Evolutionary conservation across 2,797 vertebrate species (phyloP).

Genomic region (Parauchenoglanis punctatus): DNA sequence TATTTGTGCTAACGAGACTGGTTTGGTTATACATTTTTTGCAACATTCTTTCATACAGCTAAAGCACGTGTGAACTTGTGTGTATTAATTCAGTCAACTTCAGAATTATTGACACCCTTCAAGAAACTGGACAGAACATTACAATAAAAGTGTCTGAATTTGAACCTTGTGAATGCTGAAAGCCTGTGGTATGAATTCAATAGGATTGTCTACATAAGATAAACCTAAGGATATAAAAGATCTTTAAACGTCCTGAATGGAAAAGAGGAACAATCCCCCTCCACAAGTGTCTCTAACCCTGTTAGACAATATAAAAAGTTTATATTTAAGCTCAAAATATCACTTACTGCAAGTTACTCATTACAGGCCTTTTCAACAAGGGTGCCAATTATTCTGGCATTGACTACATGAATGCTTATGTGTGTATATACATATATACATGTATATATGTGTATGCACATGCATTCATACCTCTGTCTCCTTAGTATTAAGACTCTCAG

Average conservation of each 20-base stretch:
- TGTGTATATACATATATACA: too few species aligned
- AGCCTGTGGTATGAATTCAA: not conserved
- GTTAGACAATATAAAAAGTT: not conserved
- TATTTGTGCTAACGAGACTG: conserved; percentile 1
- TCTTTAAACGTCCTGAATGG: not conserved
- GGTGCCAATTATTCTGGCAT: not conserved
- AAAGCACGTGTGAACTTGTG: not conserved
- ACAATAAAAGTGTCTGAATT: not conserved
- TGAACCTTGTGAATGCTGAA: not conserved
- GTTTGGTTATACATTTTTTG: not conserved
- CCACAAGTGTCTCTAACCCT: not conserved
- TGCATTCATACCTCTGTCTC: conserved; percentile 83
- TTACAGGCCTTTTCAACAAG: not conserved
- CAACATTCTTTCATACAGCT: not conserved
- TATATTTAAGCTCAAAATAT: not conserved
- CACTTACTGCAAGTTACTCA: not conserved
- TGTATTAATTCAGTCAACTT: not conserved
- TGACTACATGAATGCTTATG: not conserved
- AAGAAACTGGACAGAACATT: not conserved
- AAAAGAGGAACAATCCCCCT: not conserved
- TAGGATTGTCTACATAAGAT: not conserved
- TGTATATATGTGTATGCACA: not conserved
- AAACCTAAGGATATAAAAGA: not conserved
- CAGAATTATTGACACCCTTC: not conserved
- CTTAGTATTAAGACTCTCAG: conserved; percentile 83